Base-by-base conservation (phyloP, 1,140 invertebrate genomes). In the Nymphalis io region DNA sequence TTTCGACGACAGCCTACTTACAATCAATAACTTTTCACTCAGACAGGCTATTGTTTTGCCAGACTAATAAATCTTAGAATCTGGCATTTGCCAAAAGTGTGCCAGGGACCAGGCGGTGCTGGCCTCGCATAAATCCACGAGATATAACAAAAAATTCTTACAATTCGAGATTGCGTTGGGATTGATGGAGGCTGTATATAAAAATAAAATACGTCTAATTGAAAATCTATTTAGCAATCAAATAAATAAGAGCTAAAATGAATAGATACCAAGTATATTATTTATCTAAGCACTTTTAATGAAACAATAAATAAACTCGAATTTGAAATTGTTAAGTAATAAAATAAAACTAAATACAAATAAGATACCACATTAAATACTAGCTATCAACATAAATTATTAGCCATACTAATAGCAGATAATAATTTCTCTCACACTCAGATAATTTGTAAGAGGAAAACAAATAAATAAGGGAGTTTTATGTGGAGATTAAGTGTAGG, bases 391-490 rank as follows among this genome's bases (percentile, higher is more conserved):
- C 57, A 69, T 70, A 63, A 67, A 67, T 70, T 70, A 74, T 51
- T 16, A 16, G 20, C 51, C 60, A 51, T 68, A 40, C 58, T 66
- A 70, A 75, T 72, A 66, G 66, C 48, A 48, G 61, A 71, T 78
- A 72, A 71, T 65, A 71, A 70, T 75, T 69, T 73, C 60, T 73
- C 61, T 69, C 67, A 42, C 59, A 59, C 44, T 57, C 27, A 64
- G 46, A 73, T 76, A 76, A 75, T 81, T 76, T 72, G 66, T 67
- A 27, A 23, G 39, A 70, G 67, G 69, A 77, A 80, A 82, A 82
- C 79, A 82, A 72, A 80, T 79, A 82, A 79, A 83, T 78, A 76
- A 81, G 68, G 18, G 66, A 74, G 63, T 65, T 81, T 75, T 40
- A 60, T 69, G 73, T 53, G 53, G 64, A 67, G 70, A 78, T 75